Percentiles rank a stretch among this genome's conserved stretches.
phyloP scores from a whole-genome alignment of 2,797 vertebrate genomes.

The Brachyrhaphis roseni region DNA sequence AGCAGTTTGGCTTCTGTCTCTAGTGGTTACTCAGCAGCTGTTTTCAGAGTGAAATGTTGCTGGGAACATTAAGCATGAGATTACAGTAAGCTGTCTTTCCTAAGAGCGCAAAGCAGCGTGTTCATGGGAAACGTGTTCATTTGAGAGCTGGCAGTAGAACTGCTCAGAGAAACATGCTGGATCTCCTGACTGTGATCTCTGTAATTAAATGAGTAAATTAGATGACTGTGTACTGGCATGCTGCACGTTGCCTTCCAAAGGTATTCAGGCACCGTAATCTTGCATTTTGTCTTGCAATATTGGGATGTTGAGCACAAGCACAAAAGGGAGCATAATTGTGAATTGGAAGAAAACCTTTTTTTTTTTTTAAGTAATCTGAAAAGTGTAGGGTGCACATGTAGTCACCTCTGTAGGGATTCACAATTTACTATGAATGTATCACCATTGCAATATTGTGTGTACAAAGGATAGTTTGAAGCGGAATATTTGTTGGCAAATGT shows the following conservation, averaged over 20 bases:
- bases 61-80: slow-evolving; percentile 18
- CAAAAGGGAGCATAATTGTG: background rate
- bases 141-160: slow-evolving; percentile 20
- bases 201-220: slow-evolving; percentile 27
- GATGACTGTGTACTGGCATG: background rate
- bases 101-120: slow-evolving; percentile 13
- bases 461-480: background rate
- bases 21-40: slow-evolving; percentile 10
- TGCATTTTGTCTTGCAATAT: background rate
- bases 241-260: background rate
- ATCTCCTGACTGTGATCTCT: slow-evolving; percentile 4
- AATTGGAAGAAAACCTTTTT: background rate
- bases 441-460: background rate
- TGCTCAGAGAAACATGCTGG: slow-evolving; percentile 11
- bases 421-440: no score
- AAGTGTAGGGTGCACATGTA: background rate
- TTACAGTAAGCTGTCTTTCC: slow-evolving; percentile 11
- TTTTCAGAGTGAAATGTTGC: slow-evolving; percentile 11
- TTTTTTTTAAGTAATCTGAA: background rate
- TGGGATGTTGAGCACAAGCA: background rate
- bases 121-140: slow-evolving; percentile 21
- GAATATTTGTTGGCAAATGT: background rate
- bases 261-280: background rate
- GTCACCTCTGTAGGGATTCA: no score
- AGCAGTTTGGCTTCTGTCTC: slow-evolving; percentile 4